Percentiles rank a stretch among this genome's conserved stretches.
phyloP scores from a whole-genome alignment of 2,113 vertebrate species.

The Poeciliopsis turrubarensis region DNA sequence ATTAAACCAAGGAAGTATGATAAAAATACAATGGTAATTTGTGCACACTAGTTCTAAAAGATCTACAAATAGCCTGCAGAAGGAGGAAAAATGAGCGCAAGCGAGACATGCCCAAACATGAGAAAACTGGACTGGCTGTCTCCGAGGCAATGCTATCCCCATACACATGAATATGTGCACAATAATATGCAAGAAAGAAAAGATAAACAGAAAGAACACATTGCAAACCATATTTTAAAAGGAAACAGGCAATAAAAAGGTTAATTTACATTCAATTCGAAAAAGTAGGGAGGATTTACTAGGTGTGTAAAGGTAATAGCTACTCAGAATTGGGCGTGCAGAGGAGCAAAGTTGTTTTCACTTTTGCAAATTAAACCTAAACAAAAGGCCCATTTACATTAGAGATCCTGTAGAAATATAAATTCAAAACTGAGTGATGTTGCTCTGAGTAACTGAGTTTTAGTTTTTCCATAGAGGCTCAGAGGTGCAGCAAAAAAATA shows the following conservation, averaged over 20 bases:
- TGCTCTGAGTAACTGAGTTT: not conserved
- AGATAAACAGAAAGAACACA: not conserved
- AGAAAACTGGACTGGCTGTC: slow-evolving; percentile 61
- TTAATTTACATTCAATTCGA: not conserved
- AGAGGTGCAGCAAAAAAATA: not conserved
- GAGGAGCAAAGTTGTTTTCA: not conserved
- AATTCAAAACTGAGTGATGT: not conserved
- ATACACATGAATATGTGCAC: slow-evolving; percentile 3
- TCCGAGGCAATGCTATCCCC: slow-evolving; percentile 65
- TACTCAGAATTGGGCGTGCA: not conserved
- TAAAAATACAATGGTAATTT: not conserved
- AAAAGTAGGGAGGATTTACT: not conserved
- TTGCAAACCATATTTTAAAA: not conserved
- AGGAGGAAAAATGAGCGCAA: slow-evolving; percentile 23
- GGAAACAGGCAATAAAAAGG: not conserved
- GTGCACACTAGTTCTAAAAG: slow-evolving; percentile 17
- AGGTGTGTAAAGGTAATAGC: not conserved
- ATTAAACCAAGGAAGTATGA: not conserved
- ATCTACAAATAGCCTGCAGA: slow-evolving; percentile 24
- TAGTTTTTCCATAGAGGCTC: too few relatives aligned
- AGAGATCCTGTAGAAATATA: not conserved
- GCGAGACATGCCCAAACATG: slow-evolving; percentile 44
- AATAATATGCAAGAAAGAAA: not conserved
- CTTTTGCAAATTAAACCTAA: not conserved
- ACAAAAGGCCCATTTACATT: not conserved